Conservation (phyloP, 92 coral and sea anemone genomes). For the Palythoa grandis region DNA sequence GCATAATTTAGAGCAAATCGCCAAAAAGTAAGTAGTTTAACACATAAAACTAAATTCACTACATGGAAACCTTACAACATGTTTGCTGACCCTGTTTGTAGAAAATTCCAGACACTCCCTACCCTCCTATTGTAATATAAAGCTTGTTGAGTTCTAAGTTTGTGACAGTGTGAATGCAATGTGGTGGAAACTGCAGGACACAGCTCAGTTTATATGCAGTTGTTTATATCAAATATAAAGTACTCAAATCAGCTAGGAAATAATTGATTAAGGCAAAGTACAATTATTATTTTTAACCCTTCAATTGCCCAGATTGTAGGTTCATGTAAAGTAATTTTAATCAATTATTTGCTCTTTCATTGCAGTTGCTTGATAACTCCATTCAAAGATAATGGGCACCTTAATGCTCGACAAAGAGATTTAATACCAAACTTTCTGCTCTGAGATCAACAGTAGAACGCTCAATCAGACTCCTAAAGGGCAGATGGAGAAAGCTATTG, state of each 20-base stretch:
- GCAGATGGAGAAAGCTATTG: conserved; percentile 55
- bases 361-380: conserved; percentile 68
- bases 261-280: not conserved
- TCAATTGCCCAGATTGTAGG: not conserved
- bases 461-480: conserved; percentile 17
- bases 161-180: conserved; percentile 3
- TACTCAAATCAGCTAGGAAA: not conserved
- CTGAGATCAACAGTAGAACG: conserved; percentile 57
- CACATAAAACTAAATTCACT: too few relatives aligned
- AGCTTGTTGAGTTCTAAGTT: not conserved
- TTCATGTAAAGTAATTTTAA: not conserved
- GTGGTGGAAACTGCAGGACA: conserved; percentile 5
- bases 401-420: conserved; percentile 51
- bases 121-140: not conserved
- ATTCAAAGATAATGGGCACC: conserved; percentile 65
- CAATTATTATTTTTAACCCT: not conserved
- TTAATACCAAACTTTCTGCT: conserved; percentile 56
- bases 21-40: too few relatives aligned
- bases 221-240: not conserved
- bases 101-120: too few relatives aligned
- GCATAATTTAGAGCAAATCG: too few relatives aligned
- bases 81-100: too few relatives aligned
- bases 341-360: not conserved
- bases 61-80: too few relatives aligned
- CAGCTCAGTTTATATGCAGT: not conserved